Conservation (phyloP, 1,140 invertebrate species). For the Stegodyphus dumicola region DNA sequence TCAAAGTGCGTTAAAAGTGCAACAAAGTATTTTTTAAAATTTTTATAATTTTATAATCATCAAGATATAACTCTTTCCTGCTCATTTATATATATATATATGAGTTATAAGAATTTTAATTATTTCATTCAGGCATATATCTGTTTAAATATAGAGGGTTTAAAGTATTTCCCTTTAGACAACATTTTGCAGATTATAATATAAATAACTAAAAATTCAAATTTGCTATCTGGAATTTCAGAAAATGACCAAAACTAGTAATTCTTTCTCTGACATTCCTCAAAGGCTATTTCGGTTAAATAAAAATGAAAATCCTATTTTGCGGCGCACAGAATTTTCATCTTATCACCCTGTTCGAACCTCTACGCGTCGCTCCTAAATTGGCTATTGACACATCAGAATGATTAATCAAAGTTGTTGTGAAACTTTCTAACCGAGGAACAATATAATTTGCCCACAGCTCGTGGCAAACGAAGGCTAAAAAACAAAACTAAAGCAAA, state of each 20-base stretch:
- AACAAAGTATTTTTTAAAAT: too few species aligned
- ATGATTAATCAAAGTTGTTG: slow-evolving; percentile 28
- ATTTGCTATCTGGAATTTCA: too few species aligned
- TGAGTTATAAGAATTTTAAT: too few species aligned
- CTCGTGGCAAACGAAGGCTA: not conserved
- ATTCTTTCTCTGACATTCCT: not conserved
- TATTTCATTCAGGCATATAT: too few species aligned
- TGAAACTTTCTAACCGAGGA: not conserved
- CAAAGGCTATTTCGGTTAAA: not conserved
- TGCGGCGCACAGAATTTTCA: not conserved
- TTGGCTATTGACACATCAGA: slow-evolving; percentile 22
- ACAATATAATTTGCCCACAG: slow-evolving; percentile 7
- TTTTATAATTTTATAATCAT: too few species aligned
- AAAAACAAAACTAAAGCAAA: slow-evolving; percentile 11
- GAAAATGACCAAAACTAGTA: not conserved
- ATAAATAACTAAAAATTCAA: too few species aligned
- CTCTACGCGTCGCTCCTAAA: not conserved
- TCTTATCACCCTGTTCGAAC: not conserved
- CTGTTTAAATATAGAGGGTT: too few species aligned
- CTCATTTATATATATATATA: too few species aligned
- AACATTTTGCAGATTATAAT: too few species aligned
- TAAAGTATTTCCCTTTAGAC: too few species aligned
- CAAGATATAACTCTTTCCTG: too few species aligned
- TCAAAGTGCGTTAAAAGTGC: too few species aligned
- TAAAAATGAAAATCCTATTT: slow-evolving; percentile 33